Evolutionary conservation across 2,888 invertebrate genomes (phyloP), one percentile per base, ranked within the genome.

Genomic region (Ectemnius continuus): DNA sequence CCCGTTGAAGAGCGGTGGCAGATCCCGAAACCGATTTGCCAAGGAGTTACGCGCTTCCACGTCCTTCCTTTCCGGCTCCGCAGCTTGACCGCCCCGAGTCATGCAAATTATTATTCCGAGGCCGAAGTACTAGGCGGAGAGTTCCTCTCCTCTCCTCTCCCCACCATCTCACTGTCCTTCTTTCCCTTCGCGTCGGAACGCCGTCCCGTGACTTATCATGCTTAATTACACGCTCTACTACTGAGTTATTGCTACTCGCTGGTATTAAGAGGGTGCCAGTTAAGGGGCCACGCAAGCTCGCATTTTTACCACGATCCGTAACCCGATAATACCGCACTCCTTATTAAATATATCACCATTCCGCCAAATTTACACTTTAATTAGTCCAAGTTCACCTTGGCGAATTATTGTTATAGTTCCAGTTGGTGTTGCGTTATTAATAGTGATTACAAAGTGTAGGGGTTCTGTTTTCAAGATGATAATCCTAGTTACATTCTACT

Each of bases 1-100:
- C 67, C 74, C 78, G 80, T 82, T 45, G 78, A 76, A 80, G 82
- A 86, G 85, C 86, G 67, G 86, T 86, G 86, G 86, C 86, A 84
- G 83, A 86, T 85, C 76, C 76, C 72, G 63, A 85, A 84, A 79
- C 81, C 56, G 85, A 86, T 86, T 84, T 64, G 75, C 69, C 75
- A 60, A 14, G 52, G 56, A 46, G 70, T 77, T 70, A 81, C 61
- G 74, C 74, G 74, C 72, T 70, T 59, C 62, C 48, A 36, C 66
- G 70, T 67, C 46, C 52, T 16, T 47, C 66, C 36, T 64, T 67
- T 67, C 57, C 57, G 62, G 63, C 73, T 68, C 71, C 71, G 75
- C 77, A 77, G 77, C 79, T 82, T 80, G 61, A 66, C 62, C 61
- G 73, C 76, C 79, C 14, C 73, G 45, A 82, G 79, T 75, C 78